Percentiles rank a stretch among this genome's conserved stretches.
Evolutionary conservation across 2,113 vertebrate genomes (phyloP).

Genomic region (Eublepharis macularius): DNA sequence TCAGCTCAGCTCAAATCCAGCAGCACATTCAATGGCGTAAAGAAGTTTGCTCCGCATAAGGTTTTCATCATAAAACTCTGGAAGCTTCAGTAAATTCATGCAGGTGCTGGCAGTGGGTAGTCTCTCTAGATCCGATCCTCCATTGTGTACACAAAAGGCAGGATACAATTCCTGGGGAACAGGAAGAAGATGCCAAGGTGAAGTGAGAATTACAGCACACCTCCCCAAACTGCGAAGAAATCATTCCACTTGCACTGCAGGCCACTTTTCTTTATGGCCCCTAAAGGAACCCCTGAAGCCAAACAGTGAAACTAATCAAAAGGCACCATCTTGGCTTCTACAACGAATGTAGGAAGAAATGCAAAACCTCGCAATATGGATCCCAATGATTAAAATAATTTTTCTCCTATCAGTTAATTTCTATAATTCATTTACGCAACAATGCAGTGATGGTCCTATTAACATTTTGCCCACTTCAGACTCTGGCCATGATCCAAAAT

Average conservation of each 20-base stretch:
- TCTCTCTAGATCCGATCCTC: constrained; percentile 91
- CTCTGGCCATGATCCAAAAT: neutral
- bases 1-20: constrained; percentile 92
- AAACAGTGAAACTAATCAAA: neutral
- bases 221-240: neutral
- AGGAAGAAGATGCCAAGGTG: neutral
- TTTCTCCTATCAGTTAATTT: neutral
- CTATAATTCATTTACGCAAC: neutral
- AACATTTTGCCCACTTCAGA: neutral
- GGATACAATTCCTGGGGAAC: constrained; percentile 91
- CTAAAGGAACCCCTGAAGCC: neutral
- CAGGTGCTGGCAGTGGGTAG: constrained; percentile 98
- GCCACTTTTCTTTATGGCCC: neutral
- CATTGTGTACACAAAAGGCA: constrained; percentile 98
- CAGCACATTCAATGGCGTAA: constrained; percentile 96
- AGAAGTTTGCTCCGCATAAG: constrained; percentile 95
- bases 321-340: neutral
- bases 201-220: neutral
- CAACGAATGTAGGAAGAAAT: neutral
- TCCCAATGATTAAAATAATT: neutral
- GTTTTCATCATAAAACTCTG: constrained; percentile 91
- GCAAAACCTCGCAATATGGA: neutral
- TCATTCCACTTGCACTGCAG: neutral
- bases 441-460: neutral
- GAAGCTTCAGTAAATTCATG: constrained; percentile 99